These are phyloP conservation scores for Corvus hawaiiensis DNA, from an alignment of 2,113 vertebrate genomes.

Conservation along the genomic window DNA sequence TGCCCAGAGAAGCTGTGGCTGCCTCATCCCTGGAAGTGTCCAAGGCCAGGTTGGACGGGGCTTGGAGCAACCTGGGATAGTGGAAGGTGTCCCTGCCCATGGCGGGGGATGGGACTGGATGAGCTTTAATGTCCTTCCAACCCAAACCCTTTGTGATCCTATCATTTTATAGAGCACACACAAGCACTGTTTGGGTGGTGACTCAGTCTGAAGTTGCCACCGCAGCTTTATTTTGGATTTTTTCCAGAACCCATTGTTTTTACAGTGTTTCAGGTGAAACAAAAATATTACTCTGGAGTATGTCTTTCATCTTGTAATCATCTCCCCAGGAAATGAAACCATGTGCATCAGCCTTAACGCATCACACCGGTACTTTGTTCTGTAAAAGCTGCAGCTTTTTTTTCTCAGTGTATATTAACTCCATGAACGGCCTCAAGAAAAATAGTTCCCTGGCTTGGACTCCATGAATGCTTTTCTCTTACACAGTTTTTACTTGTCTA, in stretches of 20 bases:
- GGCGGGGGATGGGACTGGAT: background rate
- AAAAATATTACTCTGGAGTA: conserved; percentile 77
- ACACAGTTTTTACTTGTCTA: background rate
- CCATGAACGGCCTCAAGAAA: conserved; percentile 46
- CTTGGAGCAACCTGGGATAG: background rate
- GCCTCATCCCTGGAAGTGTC: background rate
- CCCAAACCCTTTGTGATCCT: background rate
- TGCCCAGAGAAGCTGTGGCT: background rate
- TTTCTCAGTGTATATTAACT: conserved; percentile 42
- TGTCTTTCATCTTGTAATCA: conserved; percentile 75
- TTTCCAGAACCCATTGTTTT: conserved; percentile 78
- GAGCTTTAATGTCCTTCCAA: conserved; percentile 16
- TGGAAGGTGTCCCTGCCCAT: background rate
- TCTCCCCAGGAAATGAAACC: conserved; percentile 80
- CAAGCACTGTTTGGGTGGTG: conserved; percentile 52
- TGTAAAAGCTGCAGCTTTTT: conserved; percentile 56
- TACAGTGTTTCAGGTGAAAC: conserved; percentile 77
- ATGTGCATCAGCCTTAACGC: conserved; percentile 71
- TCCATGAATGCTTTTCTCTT: background rate
- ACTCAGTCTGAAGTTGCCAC: conserved; percentile 70
- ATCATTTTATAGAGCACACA: conserved; percentile 9
- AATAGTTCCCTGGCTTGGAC: background rate
- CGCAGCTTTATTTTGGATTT: conserved; percentile 72
- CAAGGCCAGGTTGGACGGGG: background rate
- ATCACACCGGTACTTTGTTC: conserved; percentile 69